Base-by-base conservation (phyloP, 2,113 vertebrate genomes). In the Odocoileus virginianus region DNA sequence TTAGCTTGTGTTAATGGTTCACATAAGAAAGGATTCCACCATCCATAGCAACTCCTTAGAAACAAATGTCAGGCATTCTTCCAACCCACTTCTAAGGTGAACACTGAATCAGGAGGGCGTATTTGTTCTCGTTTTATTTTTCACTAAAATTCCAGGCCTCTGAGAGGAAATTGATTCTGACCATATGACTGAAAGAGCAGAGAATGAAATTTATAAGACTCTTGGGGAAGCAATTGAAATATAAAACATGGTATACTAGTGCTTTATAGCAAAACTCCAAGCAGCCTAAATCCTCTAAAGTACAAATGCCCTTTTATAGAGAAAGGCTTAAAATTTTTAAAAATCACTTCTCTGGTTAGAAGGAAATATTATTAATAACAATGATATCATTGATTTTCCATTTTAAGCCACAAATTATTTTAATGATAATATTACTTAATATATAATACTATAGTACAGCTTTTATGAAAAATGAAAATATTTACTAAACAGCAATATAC, bases 71-170 rank as follows among this genome's bases (percentile, higher is more conserved):
- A 96, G 89, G 28, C 25, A 86, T 91, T 96, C 88, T 91, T 85
- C 17, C 54, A 36, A 95, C 36, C 55, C 45, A 91, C 52, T 83
- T 97, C 86, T 50, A 93, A 95, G 16, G 78, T 40, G 67, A 86
- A 60, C 60, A 61, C 19, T 76, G 83, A 96, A 86, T 76, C 15
- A 67, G 47, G 30, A 95, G 33, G 47, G 16, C 12, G 45, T 82
- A 95, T 94, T 84, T 91, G 54, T 95, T 95, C 84, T 97, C 47
- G 28, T 91, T 96, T 86, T 89, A 91, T 87, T 97, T 97, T 97
- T 92, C 87, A 78, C 55, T 95, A 17, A 95, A 96, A 83, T 93
- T 78, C 78, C 78, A 45, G 55, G 27, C 83, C 23, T 96, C 78
- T 89, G 15, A 15, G 27, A 96, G 27, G 11, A 97, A 98, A 97